A percentile compares a stretch with the other conserved stretches of the same genome.
Conservation (phyloP, 2,888 invertebrate species). For the Philereme vetulata region DNA sequence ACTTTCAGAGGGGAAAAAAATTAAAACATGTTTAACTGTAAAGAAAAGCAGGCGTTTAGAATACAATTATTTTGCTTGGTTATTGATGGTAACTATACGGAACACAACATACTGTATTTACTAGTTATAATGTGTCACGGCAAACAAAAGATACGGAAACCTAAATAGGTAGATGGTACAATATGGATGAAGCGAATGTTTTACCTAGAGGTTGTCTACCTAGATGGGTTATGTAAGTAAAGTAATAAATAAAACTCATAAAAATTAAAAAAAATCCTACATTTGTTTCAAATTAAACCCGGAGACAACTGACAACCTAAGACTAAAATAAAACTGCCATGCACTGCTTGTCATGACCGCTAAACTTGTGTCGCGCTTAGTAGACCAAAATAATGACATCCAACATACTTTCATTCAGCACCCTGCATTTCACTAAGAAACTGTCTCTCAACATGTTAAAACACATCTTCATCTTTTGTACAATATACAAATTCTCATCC, state of each 20-base stretch:
- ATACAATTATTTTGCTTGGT: no score
- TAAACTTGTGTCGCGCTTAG: constrained; percentile 61
- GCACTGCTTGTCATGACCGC: constrained; percentile 55
- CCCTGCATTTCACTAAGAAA: constrained; percentile 46
- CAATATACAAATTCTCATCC: constrained; percentile 40
- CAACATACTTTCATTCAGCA: constrained; percentile 23
- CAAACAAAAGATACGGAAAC: constrained; percentile 49
- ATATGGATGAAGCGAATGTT: constrained; percentile 3
- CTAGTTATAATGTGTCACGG: constrained; percentile 23
- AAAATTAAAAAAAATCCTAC: no score
- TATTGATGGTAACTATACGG: no score
- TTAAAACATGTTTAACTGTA: no score
- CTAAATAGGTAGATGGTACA: constrained; percentile 24
- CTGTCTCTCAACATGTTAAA: constrained; percentile 54
- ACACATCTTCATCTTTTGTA: constrained; percentile 42
- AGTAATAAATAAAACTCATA: no score
- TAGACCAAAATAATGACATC: constrained; percentile 43
- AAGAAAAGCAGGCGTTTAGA: no score
- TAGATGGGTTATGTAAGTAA: constrained; percentile 5
- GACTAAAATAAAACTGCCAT: constrained; percentile 32
- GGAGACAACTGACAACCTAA: neutral
- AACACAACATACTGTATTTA: constrained; percentile 33
- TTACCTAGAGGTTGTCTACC: no score
- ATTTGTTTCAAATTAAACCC: neutral
- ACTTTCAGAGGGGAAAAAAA: no score